Percentiles rank a stretch among this genome's conserved stretches.
Conservation (phyloP, 2,113 vertebrate species). For the Balaenoptera acutorostrata region DNA sequence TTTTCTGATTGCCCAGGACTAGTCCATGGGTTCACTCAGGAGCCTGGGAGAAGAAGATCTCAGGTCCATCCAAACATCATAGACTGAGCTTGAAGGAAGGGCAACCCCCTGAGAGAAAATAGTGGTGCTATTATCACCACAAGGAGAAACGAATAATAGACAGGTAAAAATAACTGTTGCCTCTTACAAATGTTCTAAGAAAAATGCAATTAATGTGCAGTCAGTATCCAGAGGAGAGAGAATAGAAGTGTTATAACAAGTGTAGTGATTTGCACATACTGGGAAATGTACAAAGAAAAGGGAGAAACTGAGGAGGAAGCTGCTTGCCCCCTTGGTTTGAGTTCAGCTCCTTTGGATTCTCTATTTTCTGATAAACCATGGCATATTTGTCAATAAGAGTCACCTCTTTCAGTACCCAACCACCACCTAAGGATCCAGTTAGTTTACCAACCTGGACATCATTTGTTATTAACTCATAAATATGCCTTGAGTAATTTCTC, state of each 20-base stretch:
- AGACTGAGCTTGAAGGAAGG: background rate
- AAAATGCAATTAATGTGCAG: background rate
- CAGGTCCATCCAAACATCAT: background rate
- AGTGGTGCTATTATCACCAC: background rate
- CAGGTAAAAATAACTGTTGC: background rate
- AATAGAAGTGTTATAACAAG: background rate
- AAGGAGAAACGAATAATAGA: background rate
- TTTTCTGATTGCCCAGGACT: background rate
- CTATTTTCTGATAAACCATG: background rate
- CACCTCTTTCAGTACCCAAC: background rate
- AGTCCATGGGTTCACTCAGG: background rate
- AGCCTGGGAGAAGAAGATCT: background rate
- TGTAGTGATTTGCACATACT: accelerated
- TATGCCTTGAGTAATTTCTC: background rate
- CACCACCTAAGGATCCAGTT: background rate
- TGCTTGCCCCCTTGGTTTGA: background rate
- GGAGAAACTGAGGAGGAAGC: background rate
- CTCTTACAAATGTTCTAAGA: background rate
- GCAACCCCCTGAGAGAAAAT: background rate
- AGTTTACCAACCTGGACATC: background rate
- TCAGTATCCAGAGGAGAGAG: background rate
- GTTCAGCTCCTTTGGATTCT: background rate
- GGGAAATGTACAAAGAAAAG: background rate
- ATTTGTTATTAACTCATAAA: background rate
- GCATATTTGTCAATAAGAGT: background rate